Conservation (phyloP, 1,140 invertebrate species). For the Penaeus indicus region DNA sequence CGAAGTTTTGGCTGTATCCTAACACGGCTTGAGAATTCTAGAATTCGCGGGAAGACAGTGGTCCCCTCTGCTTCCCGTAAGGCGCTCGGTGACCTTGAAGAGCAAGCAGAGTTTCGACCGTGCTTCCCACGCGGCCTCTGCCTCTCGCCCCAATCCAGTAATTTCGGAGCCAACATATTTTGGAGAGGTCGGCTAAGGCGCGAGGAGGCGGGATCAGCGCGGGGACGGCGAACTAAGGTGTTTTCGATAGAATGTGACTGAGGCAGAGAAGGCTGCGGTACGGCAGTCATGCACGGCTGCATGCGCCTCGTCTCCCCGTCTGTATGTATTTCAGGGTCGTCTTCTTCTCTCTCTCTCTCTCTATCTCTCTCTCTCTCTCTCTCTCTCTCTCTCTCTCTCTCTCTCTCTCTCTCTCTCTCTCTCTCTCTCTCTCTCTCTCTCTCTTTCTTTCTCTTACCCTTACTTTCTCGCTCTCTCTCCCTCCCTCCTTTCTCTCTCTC, state of each 20-base stretch:
- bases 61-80: neutral
- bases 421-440: neutral
- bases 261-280: too few relatives aligned
- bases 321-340: neutral
- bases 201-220: too few relatives aligned
- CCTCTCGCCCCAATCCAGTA: neutral
- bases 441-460: neutral
- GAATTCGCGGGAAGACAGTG: constrained; percentile 32
- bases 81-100: neutral
- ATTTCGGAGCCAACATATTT: constrained; percentile 11
- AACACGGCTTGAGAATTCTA: constrained; percentile 37
- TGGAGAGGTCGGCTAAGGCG: neutral
- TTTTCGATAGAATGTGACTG: too few relatives aligned
- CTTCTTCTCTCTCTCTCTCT: neutral
- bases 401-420: neutral
- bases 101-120: neutral
- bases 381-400: constrained; percentile 2
- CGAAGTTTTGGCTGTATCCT: constrained; percentile 41
- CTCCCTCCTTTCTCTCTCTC: too few relatives aligned
- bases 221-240: too few relatives aligned
- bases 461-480: neutral
- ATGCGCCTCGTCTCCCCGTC: too few relatives aligned
- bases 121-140: neutral
- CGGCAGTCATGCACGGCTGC: too few relatives aligned
- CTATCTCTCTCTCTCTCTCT: constrained; percentile 7